Percentiles rank a stretch among this genome's conserved stretches.
Conservation (phyloP, 2,797 vertebrate species). For the Morelia viridis region DNA sequence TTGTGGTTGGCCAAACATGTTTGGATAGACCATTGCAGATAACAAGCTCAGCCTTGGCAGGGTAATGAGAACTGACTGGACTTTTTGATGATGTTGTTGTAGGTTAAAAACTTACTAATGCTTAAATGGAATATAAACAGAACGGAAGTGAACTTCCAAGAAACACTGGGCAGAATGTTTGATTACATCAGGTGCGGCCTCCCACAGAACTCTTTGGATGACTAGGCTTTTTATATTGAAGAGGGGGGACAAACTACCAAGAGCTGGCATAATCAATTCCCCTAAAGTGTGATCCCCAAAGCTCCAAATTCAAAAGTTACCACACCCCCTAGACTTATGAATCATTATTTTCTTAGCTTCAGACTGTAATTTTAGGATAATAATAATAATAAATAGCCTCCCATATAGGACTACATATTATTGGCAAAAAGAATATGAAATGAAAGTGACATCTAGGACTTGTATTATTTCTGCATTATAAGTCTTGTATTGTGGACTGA, state of each 20-base stretch:
- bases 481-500: background rate
- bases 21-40: constrained; percentile 22
- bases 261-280: background rate
- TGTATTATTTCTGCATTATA: background rate
- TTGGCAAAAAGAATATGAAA: background rate
- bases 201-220: constrained; percentile 43
- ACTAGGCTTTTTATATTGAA: constrained; percentile 51
- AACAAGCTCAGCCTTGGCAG: constrained; percentile 37
- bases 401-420: background rate
- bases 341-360: background rate
- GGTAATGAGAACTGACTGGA: constrained; percentile 14
- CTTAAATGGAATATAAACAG: constrained; percentile 1
- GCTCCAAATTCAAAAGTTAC: background rate
- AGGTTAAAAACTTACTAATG: constrained; percentile 30
- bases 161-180: constrained; percentile 35
- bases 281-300: background rate
- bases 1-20: background rate
- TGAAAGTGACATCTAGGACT: background rate
- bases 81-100: constrained; percentile 10
- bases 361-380: background rate
- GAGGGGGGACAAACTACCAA: background rate
- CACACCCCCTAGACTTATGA: background rate
- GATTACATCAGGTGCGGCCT: constrained; percentile 35
- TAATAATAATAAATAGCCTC: background rate
- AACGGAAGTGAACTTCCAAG: constrained; percentile 10